Evolutionary conservation across 1,140 invertebrate species (phyloP), one percentile per base, ranked within the genome.

Genomic region (Dendroctonus valens): DNA sequence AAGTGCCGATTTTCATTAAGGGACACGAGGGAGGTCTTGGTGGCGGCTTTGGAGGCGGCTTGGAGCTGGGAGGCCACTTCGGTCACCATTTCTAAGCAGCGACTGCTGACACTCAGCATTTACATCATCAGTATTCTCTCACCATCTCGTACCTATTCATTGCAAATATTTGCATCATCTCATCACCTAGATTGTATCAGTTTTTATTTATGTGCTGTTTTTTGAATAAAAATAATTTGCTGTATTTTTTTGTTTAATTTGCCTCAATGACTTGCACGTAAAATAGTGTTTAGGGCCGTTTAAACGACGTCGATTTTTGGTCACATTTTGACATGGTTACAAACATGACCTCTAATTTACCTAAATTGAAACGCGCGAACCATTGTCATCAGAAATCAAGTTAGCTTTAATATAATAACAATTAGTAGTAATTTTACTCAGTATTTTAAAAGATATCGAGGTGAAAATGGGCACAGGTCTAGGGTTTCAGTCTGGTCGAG

Each of bases 1-100:
- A 69, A 44, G 69, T 75, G 42, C 75, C 75, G 65, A 62, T 75
- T 63, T 60, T 67, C 44, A 65, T 74, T 49, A 70, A 73, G 37
- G 64, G 58, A 55, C 70, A 73, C 42, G 68, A 67, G 6, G 41
- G 68, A 51, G 38, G 67, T 65, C 57, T 52, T 53, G 65, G 41
- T 6, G 67, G 60, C 6, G 53, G 51, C 46, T 60, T 52, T 55
- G 65, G 57, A 54, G 70, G 67, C 6, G 70, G 68, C 39, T 48
- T 54, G 39, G 63, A 59, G 37, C 41, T 65, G 41, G 64, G 62
- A 11, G 26, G 54, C 44, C 14, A 59, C 15, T 12, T 37, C 26
- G 59, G 58, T 8, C 58, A 61, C 41, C 65, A 67, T 41, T 67
- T 53, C 39, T 67, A 61, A 41, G 39, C 39, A 53, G 26, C 58